Conservation (phyloP, 2,888 invertebrate genomes). For the Euplagia quadripunctaria region DNA sequence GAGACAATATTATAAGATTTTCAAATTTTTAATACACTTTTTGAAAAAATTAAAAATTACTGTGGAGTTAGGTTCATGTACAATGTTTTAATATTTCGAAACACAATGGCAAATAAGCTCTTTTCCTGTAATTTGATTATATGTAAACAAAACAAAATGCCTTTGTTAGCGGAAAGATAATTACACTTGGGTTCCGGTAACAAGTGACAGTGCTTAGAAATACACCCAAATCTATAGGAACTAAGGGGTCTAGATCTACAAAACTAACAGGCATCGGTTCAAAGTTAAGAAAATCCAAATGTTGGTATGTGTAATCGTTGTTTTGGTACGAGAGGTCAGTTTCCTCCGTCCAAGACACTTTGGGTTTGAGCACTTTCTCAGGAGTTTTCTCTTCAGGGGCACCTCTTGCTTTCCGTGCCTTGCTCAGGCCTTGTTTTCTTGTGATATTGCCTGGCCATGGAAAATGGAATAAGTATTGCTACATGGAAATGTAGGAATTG, state of each 20-base stretch:
- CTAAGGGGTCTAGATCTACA: slow-evolving; percentile 43
- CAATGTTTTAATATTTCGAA: background rate
- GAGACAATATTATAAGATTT: background rate
- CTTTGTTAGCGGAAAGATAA: background rate
- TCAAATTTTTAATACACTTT: background rate
- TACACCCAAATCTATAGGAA: slow-evolving; percentile 38
- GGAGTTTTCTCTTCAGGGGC: slow-evolving; percentile 67
- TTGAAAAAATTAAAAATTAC: background rate
- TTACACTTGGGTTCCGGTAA: background rate
- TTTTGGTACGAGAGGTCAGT: slow-evolving; percentile 54
- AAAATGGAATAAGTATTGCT: slow-evolving; percentile 20
- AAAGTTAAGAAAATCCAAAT: slow-evolving; percentile 78
- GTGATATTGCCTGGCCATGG: slow-evolving; percentile 75
- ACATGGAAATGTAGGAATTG: background rate
- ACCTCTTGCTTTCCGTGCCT: slow-evolving; percentile 65
- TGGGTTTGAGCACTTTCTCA: slow-evolving; percentile 59
- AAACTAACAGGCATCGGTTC: slow-evolving; percentile 82
- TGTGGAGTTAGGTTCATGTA: background rate
- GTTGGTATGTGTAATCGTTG: slow-evolving; percentile 68
- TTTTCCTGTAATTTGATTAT: background rate
- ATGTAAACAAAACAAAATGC: background rate
- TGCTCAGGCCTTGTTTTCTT: slow-evolving; percentile 73
- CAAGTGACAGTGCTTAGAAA: slow-evolving; percentile 50
- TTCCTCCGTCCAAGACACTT: slow-evolving; percentile 69
- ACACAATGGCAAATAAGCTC: background rate